Percentiles rank a stretch among this genome's conserved stretches.
phyloP scores from a whole-genome alignment of 2,888 invertebrate genomes.

The Tubulanus polymorphus region DNA sequence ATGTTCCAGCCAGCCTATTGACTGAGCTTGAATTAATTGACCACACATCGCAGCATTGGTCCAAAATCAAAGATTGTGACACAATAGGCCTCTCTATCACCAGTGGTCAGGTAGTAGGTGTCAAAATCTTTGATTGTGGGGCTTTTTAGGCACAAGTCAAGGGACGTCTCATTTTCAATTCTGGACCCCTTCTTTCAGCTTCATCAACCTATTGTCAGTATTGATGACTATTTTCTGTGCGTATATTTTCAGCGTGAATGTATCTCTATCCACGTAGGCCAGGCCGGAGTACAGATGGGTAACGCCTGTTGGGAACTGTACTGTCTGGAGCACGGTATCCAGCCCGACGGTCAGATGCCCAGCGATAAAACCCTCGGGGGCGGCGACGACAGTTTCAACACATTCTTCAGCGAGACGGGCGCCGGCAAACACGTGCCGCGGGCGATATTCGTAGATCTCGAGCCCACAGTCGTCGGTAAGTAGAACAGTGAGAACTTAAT shows the following conservation, averaged over 20 bases:
- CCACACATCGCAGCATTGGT: too few relatives aligned
- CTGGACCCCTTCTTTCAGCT: too few relatives aligned
- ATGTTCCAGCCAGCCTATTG: too few relatives aligned
- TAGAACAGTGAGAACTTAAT: neutral
- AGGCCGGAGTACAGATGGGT: conserved; percentile 58
- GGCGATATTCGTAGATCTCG: conserved; percentile 88
- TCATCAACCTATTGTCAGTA: too few relatives aligned
- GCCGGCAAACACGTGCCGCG: conserved; percentile 94
- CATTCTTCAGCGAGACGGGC: conserved; percentile 73
- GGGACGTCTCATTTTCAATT: too few relatives aligned
- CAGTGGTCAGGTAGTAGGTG: too few relatives aligned
- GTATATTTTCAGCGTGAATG: conserved; percentile 56
- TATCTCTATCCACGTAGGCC: conserved; percentile 56
- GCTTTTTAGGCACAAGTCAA: too few relatives aligned
- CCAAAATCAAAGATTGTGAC: too few relatives aligned
- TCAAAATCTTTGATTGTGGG: too few relatives aligned
- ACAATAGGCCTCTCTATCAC: too few relatives aligned
- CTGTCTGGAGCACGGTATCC: conserved; percentile 59
- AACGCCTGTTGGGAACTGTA: conserved; percentile 61
- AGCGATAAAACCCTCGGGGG: conserved; percentile 72
- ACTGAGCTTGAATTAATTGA: too few relatives aligned
- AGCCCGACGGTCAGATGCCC: conserved; percentile 61
- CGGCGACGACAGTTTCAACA: conserved; percentile 86
- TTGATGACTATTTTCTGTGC: too few relatives aligned
- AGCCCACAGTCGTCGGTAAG: conserved; percentile 89